Base-by-base conservation (phyloP, 2,113 vertebrate species). In the Malurus cyaneus region DNA sequence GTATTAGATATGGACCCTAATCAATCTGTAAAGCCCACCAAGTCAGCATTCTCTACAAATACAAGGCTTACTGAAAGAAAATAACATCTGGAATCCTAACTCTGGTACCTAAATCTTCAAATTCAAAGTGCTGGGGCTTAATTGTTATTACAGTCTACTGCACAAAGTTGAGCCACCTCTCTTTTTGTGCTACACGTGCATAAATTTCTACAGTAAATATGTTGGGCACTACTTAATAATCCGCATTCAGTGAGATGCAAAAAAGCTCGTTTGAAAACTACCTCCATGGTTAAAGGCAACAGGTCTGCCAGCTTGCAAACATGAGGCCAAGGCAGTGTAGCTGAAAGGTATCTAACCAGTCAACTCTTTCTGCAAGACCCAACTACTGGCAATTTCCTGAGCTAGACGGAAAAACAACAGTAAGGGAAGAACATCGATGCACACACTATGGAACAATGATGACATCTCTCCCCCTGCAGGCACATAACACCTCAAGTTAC, bases 401-500 rank as follows among this genome's bases (percentile, higher is more conserved):
- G 32, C 3, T 23, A 39, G 11, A 80, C 9, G 11, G 47, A 28
- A 53, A 79, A 85, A 12, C 44, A 64, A 39, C 14, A 5, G 2
- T 26, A 32, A 86, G 4, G 16, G 7, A 86, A 70, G 25, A 72
- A 50, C 34, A 23, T 0, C 2, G 23, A 49, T 2, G 24, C 17
- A 52, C 44, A 9, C 11, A n/a, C 17, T 5, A 20, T 0, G 4
- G 34, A 34, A 47, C 19, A 18, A 18, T 0, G 5, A 56, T 0
- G 14, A 31, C 41, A 59, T 4, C 28, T 44, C 7, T 46, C 7
- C 26, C 24, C 36, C 15, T 21, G 18, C 29, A 88, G 31, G 47
- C 25, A 86, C 34, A 2, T 20, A 59, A 25, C 1, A 49, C 9
- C 5, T 3, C 6, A 8, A 13, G 14, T 90, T 97, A 99, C 99